Evolutionary conservation across 2,888 invertebrate genomes (phyloP), one percentile per base, ranked within the genome.

Genomic region (Lepidocyrtinus sp.): DNA sequence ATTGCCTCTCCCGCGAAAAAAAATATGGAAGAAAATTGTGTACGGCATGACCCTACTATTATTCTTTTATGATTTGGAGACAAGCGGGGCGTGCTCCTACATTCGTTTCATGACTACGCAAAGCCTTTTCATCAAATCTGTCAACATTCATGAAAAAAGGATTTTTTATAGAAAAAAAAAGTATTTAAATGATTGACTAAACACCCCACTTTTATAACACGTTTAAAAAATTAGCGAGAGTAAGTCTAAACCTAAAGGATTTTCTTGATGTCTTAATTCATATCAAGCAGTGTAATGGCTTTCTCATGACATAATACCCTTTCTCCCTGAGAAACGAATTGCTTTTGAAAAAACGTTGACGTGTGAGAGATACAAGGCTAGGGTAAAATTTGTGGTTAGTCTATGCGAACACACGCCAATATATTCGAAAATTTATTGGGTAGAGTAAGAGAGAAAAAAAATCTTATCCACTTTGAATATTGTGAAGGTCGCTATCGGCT

Each of bases 401-500:
- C 17, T 7, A 62, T 62, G 62, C 19, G 1, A 15, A 25, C 62
- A 62, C 59, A 59, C 1, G 9, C 17, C 1, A 50, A 50, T 50
- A 50, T 50, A 36, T 7, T 5, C 36, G 36, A 36, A 50, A 50
- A 50, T 50, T 50, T 46, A n/a, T 24, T 15, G 17, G 19, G 24
- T 26, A 24, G 63, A 45, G 46, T 50, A 19, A 71, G 46, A 63
- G 50, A 68, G 19, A 61, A 61, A 50, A 63, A 36, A 67, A 45
- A 25, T 12, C 69, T 65, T 75, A 83, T 82, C 83, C 70, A 89
- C 88, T 87, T 89, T 89, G 68, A 88, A 86, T 75, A 90, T 87
- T 9, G 88, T 88, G 69, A 90, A 88, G 63, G 88, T 88, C 7
- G 89, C 90, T 19, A 90, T 88, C 15, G 88, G 87, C 26, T 90